Conservation (phyloP, 2,113 vertebrate genomes). For the Thomomys bottae region DNA sequence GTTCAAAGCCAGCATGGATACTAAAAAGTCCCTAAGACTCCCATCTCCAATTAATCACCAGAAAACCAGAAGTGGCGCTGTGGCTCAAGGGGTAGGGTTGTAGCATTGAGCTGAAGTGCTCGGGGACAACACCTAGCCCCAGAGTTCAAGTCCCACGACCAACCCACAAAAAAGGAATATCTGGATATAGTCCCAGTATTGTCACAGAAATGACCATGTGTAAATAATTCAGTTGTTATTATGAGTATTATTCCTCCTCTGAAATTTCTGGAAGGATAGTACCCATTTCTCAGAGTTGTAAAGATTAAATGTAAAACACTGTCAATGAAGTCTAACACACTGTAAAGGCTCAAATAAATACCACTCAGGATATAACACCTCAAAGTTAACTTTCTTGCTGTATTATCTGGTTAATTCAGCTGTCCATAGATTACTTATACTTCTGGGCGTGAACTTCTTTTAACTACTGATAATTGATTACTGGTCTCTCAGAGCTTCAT, state of each 20-base stretch:
- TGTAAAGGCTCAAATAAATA: background rate
- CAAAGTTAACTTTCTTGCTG: constrained; percentile 43
- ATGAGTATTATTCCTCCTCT: background rate
- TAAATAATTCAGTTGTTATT: background rate
- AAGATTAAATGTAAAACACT: constrained; percentile 14
- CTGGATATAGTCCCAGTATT: background rate
- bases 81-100: too few relatives aligned
- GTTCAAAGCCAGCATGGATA: too few relatives aligned
- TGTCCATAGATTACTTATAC: constrained; percentile 41
- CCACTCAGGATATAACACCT: background rate
- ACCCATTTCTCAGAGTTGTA: background rate
- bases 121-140: too few relatives aligned
- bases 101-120: too few relatives aligned
- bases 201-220: background rate
- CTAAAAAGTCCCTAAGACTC: too few relatives aligned
- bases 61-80: too few relatives aligned
- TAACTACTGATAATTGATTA: constrained; percentile 68
- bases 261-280: background rate
- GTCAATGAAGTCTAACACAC: background rate
- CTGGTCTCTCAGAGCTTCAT: constrained; percentile 24
- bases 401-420: constrained; percentile 77
- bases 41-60: too few relatives aligned
- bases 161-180: too few relatives aligned
- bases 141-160: too few relatives aligned
- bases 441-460: constrained; percentile 69